These are phyloP conservation scores for Melierax canorus DNA, from an alignment of 2,113 vertebrate species.

Conservation along the genomic window DNA sequence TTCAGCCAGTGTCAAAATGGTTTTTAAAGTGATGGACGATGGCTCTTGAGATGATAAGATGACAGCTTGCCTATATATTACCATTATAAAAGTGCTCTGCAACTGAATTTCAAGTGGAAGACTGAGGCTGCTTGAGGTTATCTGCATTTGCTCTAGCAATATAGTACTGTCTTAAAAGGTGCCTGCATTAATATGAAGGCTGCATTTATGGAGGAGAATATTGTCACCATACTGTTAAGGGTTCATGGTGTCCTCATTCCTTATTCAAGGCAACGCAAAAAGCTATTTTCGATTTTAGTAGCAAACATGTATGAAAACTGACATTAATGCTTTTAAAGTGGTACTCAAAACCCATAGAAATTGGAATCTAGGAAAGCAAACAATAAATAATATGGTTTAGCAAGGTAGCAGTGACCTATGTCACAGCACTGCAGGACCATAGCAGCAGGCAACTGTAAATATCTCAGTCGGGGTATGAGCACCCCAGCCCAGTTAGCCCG, in stretches of 20 bases:
- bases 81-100: neutral
- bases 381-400: neutral
- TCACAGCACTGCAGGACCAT: neutral
- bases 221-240: neutral
- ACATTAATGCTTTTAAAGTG: neutral
- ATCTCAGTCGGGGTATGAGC: fast-evolving
- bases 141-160: neutral
- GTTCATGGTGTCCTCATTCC: neutral
- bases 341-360: neutral
- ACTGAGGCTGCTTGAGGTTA: neutral
- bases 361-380: neutral
- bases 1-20: neutral
- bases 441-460: neutral
- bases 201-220: neutral
- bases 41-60: neutral
- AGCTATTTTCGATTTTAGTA: neutral
- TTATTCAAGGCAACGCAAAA: neutral
- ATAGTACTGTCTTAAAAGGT: neutral
- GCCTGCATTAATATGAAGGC: neutral
- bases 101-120: neutral
- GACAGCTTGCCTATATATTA: neutral
- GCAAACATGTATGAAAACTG: neutral
- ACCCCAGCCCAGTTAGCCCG: neutral
- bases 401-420: neutral
- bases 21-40: neutral